Percentiles rank a stretch among this genome's conserved stretches.
Conservation (phyloP, 2,797 vertebrate species). For the Heterohyrax brucei region DNA sequence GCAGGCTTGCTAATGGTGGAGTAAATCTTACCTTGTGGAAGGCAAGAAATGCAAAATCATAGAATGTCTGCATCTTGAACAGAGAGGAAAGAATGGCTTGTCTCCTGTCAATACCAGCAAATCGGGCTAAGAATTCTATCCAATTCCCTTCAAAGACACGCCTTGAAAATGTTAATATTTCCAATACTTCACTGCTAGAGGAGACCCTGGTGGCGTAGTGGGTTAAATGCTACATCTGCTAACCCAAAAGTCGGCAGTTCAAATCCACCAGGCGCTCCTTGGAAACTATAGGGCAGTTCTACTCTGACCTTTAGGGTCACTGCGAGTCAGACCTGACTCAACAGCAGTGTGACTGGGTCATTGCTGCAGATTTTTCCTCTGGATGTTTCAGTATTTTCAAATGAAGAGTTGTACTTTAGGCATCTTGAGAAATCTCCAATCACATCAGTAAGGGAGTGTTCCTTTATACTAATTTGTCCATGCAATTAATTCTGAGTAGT, state of each 20-base stretch:
- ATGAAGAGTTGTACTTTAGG: neutral
- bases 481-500: neutral
- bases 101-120: neutral
- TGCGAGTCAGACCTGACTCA: too few relatives aligned
- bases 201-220: too few relatives aligned
- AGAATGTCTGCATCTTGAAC: conserved; percentile 10
- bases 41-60: neutral
- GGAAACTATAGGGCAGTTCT: too few relatives aligned
- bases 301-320: too few relatives aligned
- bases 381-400: neutral
- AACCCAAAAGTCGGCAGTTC: too few relatives aligned
- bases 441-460: neutral
- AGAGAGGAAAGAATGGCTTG: neutral
- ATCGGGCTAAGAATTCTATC: neutral
- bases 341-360: neutral
- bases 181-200: neutral
- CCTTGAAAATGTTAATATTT: neutral
- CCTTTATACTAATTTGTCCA: neutral
- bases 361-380: conserved; percentile 6
- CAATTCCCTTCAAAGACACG: neutral
- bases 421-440: neutral
- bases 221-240: too few relatives aligned
- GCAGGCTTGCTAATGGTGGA: conserved; percentile 9
- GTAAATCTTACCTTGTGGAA: conserved; percentile 9
- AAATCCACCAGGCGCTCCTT: too few relatives aligned